Evolutionary conservation across 2,888 invertebrate genomes (phyloP), one percentile per base, ranked within the genome.

Genomic region (Ichneumoninae sp.): DNA sequence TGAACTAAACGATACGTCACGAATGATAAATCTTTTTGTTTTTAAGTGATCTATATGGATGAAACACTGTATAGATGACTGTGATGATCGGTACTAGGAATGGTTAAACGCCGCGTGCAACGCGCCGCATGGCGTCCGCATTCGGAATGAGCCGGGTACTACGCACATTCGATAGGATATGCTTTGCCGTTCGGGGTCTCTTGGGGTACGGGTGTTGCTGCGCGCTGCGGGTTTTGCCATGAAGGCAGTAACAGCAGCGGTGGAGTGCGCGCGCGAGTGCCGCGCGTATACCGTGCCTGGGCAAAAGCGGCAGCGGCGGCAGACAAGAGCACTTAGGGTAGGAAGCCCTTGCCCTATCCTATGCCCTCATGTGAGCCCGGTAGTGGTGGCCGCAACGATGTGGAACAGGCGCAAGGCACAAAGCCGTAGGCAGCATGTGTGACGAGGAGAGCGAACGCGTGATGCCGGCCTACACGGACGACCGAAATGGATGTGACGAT

Each of bases 121-220:
- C 92, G 92, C 91, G 90, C 93, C 91, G 93, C 93, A 92, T 92
- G 93, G 91, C 93, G 91, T 93, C 91, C 90, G 90, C 91, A 90
- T 91, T 87, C 86, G 86, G 90, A 90, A 88, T 90, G 90, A 88
- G 83, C 83, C 85, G 82, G 68, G 76, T 75, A 83, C 60, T 79
- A 90, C 89, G 90, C 90, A 90, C 90, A 90, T 91, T 90, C 91
- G 91, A 92, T 92, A 92, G 83, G 79, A 79, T 83, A 75, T 65
- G 79, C 81, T 60, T 30, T 47, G 44, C 66, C 91, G 91, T 91
- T 91, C 90, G 90, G 89, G 90, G 90, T 91, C 89, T 89, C 83
- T 86, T 83, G 80, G 80, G 77, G 77, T 79, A 68, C 79, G 78
- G n/a, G 33, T 65, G 75, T 50, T 52, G 52, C 62, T 75, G 74